A percentile compares a stretch with the other conserved stretches of the same genome.
phyloP scores from a whole-genome alignment of 2,888 invertebrate species.

The Tenthredo amoena region DNA sequence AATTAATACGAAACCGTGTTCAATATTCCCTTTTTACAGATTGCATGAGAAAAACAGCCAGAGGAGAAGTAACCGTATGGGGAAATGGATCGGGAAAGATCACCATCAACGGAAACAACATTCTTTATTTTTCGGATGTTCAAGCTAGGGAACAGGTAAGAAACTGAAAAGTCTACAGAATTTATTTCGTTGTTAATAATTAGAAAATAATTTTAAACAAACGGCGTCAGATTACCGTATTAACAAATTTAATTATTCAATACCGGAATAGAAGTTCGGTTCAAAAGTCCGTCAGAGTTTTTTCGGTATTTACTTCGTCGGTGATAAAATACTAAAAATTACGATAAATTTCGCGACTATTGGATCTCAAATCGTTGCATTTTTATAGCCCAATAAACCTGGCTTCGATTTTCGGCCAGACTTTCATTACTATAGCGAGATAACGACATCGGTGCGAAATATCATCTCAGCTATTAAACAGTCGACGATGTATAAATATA shows the following conservation, averaged over 20 bases:
- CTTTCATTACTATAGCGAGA: neutral
- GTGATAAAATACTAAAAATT: neutral
- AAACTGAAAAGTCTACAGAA: neutral
- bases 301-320: neutral
- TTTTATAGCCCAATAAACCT: neutral
- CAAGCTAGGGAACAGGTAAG: conserved; percentile 89
- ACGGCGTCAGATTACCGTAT: no score
- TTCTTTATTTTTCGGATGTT: conserved; percentile 87
- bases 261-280: neutral
- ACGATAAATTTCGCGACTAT: neutral
- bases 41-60: conserved; percentile 86
- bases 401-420: neutral
- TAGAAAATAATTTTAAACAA: neutral
- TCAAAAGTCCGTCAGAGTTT: neutral
- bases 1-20: conserved; percentile 28
- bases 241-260: neutral
- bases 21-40: conserved; percentile 76
- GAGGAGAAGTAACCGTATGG: conserved; percentile 89
- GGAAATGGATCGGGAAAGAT: conserved; percentile 92
- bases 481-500: neutral
- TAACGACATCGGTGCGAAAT: neutral
- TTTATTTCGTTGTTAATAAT: neutral
- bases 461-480: neutral
- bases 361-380: neutral
- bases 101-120: conserved; percentile 88